Base-by-base conservation (phyloP, 2,797 vertebrate species). In the Sparidentex hasta region DNA sequence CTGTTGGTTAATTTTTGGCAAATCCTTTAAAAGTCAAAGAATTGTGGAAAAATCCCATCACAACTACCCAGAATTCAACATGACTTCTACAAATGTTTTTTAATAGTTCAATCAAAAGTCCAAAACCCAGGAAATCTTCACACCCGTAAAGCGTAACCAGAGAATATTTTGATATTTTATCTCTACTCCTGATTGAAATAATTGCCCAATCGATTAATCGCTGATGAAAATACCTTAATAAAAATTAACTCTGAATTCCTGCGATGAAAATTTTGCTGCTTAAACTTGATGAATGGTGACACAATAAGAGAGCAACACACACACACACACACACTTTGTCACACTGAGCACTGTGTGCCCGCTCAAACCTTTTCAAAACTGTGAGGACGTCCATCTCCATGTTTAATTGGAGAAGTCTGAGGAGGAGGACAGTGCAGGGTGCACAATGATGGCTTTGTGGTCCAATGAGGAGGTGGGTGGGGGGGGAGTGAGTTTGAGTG, bases 381-480 rank as follows among this genome's bases (percentile, higher is more conserved):
- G n/a, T 65, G 2, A 71, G 23, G 58, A 79, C 93, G 95, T 94
- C 80, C 94, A 95, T 91, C 95, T 94, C 91, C 80, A 87, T 95
- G 94, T 96, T 96, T 96, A 94, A 97, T 94, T 96, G 96, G 95
- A 93, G 85, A 89, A 84, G 93, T 95, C 95, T 94, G 91, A 89
- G 92, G 93, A 95, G 86, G 66, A 85, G 86, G 84, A 91, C 88
- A 86, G 78, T 71, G 87, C 85, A 80, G 88, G 43, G 81, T 33
- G 87, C 93, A 98, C 96, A 98, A 97, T 96, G 95, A 93, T 91
- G 92, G 90, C 96, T 97, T 97, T 98, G 97, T 97, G 95, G 95
- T 87, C 86, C 87, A 73, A 71, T 77, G 91, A 84, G 86, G 92
- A 88, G 91, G 88, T 90, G 80, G 92, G 81, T 84, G 85, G 85